These are phyloP conservation scores for Micromussa lordhowensis DNA, from an alignment of 92 coral and sea anemone species.

Conservation along the genomic window DNA sequence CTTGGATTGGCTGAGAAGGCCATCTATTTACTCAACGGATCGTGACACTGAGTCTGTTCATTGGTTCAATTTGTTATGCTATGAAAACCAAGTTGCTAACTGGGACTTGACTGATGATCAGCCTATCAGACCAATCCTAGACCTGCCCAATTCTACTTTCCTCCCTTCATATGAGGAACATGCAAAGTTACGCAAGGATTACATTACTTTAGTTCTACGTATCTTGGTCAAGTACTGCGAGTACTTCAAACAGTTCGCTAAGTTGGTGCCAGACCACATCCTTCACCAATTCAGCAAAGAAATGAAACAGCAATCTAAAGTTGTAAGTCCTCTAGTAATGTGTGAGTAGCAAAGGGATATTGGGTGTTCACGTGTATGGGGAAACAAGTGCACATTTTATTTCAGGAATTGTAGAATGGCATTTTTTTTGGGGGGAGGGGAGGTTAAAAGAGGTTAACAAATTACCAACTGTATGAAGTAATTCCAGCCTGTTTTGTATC, in stretches of 20 bases:
- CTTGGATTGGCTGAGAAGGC: conserved; percentile 46
- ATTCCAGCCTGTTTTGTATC: too few species aligned
- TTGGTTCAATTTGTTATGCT: conserved; percentile 45
- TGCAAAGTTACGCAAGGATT: too few species aligned
- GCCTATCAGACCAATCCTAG: conserved; percentile 33
- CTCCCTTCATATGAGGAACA: conserved; percentile 39
- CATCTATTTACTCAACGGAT: conserved; percentile 40
- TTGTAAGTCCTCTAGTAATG: conserved; percentile 22
- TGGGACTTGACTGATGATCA: conserved; percentile 9
- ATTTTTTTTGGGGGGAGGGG: too few species aligned
- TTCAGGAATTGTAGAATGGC: too few species aligned
- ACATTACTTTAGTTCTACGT: too few species aligned
- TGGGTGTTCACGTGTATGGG: not conserved
- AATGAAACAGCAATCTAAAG: conserved; percentile 34
- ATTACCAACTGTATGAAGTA: too few species aligned
- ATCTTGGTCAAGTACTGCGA: conserved; percentile 41
- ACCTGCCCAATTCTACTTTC: conserved; percentile 45
- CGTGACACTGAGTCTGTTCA: conserved; percentile 56
- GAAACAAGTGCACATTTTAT: not conserved
- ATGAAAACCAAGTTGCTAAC: conserved; percentile 36
- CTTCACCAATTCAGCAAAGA: conserved; percentile 36
- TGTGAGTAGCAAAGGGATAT: not conserved
- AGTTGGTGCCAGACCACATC: conserved; percentile 44
- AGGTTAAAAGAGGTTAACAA: too few species aligned
- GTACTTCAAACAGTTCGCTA: conserved; percentile 41